Evolutionary conservation across 1,140 invertebrate species (phyloP), one percentile per base, ranked within the genome.

Genomic region (Nylanderia fulva): DNA sequence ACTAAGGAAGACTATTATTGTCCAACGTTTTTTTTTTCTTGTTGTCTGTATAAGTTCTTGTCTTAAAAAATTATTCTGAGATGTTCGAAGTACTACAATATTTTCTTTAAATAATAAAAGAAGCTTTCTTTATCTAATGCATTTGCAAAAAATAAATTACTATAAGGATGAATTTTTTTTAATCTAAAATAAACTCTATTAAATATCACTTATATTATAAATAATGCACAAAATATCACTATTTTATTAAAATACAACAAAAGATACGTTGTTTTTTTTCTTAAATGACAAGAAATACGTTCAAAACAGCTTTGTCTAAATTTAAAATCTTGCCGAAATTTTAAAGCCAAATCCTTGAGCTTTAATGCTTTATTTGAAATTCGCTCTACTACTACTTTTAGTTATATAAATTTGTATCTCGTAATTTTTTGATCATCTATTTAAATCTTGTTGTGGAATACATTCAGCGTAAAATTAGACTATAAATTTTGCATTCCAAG

Each of bases 1-100:
- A 91, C 93, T 93, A 94, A 94, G 93, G 93, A 93, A 92, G 91
- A 93, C 91, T 69, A 87, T 92, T 89, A 88, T 89, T 89, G 90
- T 92, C 85, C 56, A 85, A 80, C 64, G 45, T 48, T 48, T 39
- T 68, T 68, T 33, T 84, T 82, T 75, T 76, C 54, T 85, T 82
- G 48, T 87, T 80, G 77, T 85, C 84, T 68, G 63, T 64, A n/a
- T n/a, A 45, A 71, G 29, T 85, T 84, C 18, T 2, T 68, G 39
- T 48, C 29, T 77, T 42, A 15, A 52, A 69, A 66, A 75, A 24
- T 15, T 8, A 27, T 69, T 69, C 52, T 69, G 3, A 54, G 33
- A 69, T 68, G n/a, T 48, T 11, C 52, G 11, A 69, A 27, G 21
- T 86, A 45, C 74, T 36, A 8, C 45, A 11, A 63, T 63, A 13